Evolutionary conservation across 2,888 invertebrate genomes (phyloP).

Genomic region (Microplitis manilae): DNA sequence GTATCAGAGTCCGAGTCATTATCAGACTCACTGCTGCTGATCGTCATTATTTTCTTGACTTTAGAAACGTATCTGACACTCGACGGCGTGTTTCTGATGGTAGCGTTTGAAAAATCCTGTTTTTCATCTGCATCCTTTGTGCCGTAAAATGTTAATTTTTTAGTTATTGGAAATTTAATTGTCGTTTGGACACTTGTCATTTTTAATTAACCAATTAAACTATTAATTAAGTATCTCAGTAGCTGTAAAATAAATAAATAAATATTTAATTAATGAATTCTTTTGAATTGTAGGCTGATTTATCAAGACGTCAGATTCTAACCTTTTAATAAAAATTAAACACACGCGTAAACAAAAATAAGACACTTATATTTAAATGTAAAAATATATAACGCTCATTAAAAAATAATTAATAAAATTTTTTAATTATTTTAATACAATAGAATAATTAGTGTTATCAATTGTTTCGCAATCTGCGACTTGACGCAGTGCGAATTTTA

Average conservation of each 20-base stretch:
- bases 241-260: background rate
- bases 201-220: slow-evolving; percentile 19
- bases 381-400: background rate
- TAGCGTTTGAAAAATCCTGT: slow-evolving; percentile 60
- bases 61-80: slow-evolving; percentile 56
- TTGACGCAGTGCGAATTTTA: background rate
- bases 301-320: background rate
- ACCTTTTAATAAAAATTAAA: background rate
- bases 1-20: slow-evolving; percentile 59
- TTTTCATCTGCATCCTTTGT: slow-evolving; percentile 51
- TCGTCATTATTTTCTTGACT: slow-evolving; percentile 63
- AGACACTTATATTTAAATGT: too few relatives aligned
- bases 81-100: slow-evolving; percentile 51
- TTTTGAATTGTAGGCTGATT: background rate
- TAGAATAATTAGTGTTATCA: background rate
- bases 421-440: background rate
- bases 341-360: too few relatives aligned
- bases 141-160: slow-evolving; percentile 68
- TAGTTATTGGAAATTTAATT: slow-evolving; percentile 73
- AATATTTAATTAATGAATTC: background rate
- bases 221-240: background rate
- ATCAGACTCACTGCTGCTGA: slow-evolving; percentile 66
- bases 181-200: slow-evolving; percentile 72
- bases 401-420: background rate
- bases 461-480: background rate